These are phyloP conservation scores for Melanotaenia boesemani DNA, from an alignment of 2,797 vertebrate species.

Conservation along the genomic window DNA sequence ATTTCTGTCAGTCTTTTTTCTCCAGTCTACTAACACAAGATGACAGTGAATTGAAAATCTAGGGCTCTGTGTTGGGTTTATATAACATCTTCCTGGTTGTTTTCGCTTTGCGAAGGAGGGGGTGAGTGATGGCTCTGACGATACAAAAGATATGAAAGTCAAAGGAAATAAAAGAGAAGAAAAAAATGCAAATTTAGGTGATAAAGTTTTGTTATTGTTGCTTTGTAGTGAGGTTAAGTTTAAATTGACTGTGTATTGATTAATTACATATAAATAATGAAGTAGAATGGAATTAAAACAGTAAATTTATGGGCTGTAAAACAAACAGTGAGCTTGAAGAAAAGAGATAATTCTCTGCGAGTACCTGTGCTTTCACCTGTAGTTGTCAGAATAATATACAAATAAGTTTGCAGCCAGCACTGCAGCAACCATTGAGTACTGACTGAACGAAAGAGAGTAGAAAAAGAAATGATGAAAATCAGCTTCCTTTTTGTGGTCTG, in stretches of 20 bases:
- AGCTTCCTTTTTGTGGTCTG: too few relatives aligned
- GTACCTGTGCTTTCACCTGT: background rate
- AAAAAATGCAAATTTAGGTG: background rate
- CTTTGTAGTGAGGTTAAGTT: constrained; percentile 18
- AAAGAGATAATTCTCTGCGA: background rate
- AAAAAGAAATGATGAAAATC: too few relatives aligned
- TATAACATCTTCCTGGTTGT: constrained; percentile 46
- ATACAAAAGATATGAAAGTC: constrained; percentile 32
- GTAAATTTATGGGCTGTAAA: background rate
- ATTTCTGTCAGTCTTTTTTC: constrained; percentile 47
- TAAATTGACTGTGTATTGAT: constrained; percentile 13
- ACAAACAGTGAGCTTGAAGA: background rate
- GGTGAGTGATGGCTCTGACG: constrained; percentile 19
- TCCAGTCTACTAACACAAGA: constrained; percentile 42
- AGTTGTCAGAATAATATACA: too few relatives aligned
- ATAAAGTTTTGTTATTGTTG: constrained; percentile 1
- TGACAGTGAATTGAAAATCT: constrained; percentile 54
- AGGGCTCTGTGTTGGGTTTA: constrained; percentile 48
- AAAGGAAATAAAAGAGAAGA: constrained; percentile 8
- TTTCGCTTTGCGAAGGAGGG: constrained; percentile 36
- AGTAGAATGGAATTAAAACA: background rate
- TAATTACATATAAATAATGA: constrained; percentile 1
- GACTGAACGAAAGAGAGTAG: too few relatives aligned
- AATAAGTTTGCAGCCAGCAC: too few relatives aligned
- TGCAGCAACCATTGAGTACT: too few relatives aligned